Conservation (phyloP, 2,113 vertebrate species). For the Capreolus pygargus region DNA sequence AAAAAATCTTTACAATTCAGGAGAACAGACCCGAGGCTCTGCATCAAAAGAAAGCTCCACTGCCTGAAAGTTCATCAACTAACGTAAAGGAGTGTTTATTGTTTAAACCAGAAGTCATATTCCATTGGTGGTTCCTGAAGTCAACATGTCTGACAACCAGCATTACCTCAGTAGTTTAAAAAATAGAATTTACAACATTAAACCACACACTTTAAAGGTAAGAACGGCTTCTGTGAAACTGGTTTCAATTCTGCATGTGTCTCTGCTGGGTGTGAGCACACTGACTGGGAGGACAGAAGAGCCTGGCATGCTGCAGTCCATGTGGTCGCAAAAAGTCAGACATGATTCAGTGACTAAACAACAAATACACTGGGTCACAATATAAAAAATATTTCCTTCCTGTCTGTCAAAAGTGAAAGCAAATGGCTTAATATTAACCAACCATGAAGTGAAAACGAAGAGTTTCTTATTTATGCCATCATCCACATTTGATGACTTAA, state of each 20-base stretch:
- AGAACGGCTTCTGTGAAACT: neutral
- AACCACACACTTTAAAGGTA: neutral
- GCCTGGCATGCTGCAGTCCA: too few relatives aligned
- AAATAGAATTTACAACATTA: neutral
- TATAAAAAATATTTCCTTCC: neutral
- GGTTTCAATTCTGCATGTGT: neutral
- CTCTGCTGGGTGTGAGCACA: neutral
- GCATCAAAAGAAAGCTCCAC: neutral
- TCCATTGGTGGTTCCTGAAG: neutral
- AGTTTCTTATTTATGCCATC: neutral
- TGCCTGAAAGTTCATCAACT: neutral
- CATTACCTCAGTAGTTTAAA: neutral
- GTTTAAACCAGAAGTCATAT: neutral
- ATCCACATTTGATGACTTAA: neutral
- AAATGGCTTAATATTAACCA: neutral
- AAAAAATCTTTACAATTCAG: neutral
- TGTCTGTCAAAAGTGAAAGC: neutral
- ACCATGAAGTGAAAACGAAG: neutral
- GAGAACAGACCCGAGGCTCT: neutral
- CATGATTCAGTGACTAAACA: too few relatives aligned
- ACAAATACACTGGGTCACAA: neutral
- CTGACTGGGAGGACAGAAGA: too few relatives aligned
- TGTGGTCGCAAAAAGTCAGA: too few relatives aligned
- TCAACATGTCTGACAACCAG: neutral
- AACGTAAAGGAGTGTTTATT: neutral